phyloP scores from a whole-genome alignment of 2,888 invertebrate genomes.

The Busseola fusca region DNA sequence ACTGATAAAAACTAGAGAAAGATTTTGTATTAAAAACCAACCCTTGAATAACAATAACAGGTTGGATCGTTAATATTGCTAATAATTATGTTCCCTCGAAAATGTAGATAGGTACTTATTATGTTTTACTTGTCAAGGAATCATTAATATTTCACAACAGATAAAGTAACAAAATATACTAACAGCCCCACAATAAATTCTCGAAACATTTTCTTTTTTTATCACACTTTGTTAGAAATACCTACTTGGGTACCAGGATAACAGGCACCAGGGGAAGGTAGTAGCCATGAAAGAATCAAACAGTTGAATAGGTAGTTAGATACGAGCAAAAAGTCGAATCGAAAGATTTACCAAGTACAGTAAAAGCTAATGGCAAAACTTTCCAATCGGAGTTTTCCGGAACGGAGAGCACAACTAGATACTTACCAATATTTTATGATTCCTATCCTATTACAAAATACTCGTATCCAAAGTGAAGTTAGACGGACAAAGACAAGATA shows the following conservation, averaged over 20 bases:
- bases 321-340: slow-evolving; percentile 24
- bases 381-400: slow-evolving; percentile 13
- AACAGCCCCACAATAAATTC: neutral
- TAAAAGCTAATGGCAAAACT: slow-evolving; percentile 46
- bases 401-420: neutral
- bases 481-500: neutral
- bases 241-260: slow-evolving; percentile 4
- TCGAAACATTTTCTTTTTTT: neutral
- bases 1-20: neutral
- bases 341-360: slow-evolving; percentile 26
- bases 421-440: slow-evolving; percentile 18
- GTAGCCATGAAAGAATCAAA: neutral
- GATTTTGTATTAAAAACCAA: neutral
- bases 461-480: neutral
- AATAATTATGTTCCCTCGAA: slow-evolving; percentile 1
- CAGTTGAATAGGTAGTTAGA: neutral
- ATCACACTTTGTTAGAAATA: neutral
- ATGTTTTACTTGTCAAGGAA: slow-evolving; percentile 5
- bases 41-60: neutral
- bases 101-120: slow-evolving; percentile 2
- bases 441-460: slow-evolving; percentile 28
- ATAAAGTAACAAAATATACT: slow-evolving; percentile 10
- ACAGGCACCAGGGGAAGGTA: slow-evolving; percentile 1
- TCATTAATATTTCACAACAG: slow-evolving; percentile 15
- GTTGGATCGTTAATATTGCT: slow-evolving; percentile 25